Base-by-base conservation (phyloP, 2,888 invertebrate species). In the Dendrolimus pini region DNA sequence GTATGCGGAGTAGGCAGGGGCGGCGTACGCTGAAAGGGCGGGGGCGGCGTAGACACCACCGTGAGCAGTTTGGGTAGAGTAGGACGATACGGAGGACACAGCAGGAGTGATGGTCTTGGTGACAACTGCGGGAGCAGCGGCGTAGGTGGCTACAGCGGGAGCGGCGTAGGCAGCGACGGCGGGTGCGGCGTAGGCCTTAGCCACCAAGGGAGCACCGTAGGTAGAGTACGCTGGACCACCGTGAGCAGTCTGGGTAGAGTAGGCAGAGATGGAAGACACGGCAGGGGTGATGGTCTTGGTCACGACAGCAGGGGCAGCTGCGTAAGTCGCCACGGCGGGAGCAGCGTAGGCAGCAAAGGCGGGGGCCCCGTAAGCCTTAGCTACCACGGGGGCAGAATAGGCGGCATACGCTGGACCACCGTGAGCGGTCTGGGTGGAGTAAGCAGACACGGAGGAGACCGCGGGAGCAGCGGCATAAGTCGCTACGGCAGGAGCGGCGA, bases 301-400 rank as follows among this genome's bases (percentile, higher is more conserved):
- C 10, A 72, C 65, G 12, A 77, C 69, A 75, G 71, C 69, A 75
- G 71, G 72, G 30, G 61, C 56, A 41, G 59, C 59, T 60, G 14
- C 63, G 65, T 68, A 69, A 7, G 66, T 78, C 7, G 72, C 64
- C 9, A 74, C 70, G 42, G 75, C 70, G 53, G 75, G 68, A 10
- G 74, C 67, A 30, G 73, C 64, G 62, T 71, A 68, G 47, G 70
- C 71, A 60, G 62, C 68, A n/a, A 62, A 60, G 6, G 68, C 65
- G 13, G 74, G 74, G 52, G 72, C 68, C 7, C 71, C 66, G 62
- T 68, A 74, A 55, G 61, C 60, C 41, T 66, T 53, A 9, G 71
- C 67, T 47, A 47, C 47, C 9, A 47, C 47, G n/a, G 93, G 74
- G 72, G 59, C 93, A 67, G 91, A 89, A 88, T 93, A 94, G 63